phyloP scores from a whole-genome alignment of 2,888 invertebrate genomes.

The Epirrita christyi region DNA sequence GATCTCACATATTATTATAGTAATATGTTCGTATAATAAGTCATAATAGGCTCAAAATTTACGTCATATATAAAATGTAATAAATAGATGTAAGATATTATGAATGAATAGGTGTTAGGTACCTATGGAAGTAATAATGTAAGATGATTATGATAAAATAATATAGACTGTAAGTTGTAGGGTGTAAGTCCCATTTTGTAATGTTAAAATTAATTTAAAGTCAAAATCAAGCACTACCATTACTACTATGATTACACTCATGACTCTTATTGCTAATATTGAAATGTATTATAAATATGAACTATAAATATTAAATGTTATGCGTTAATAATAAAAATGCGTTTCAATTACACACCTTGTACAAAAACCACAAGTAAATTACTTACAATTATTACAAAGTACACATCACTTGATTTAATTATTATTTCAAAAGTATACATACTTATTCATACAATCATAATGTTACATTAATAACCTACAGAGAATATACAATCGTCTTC shows the following conservation, averaged over 20 bases:
- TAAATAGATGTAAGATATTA: constrained; percentile 68
- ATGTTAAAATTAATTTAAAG: constrained; percentile 77
- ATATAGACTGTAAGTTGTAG: constrained; percentile 58
- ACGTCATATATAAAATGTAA: constrained; percentile 68
- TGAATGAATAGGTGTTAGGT: constrained; percentile 49
- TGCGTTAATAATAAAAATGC: constrained; percentile 86
- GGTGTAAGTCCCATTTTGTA: constrained; percentile 81
- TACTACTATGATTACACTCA: constrained; percentile 83
- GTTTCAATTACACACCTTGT: constrained; percentile 58
- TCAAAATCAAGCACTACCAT: constrained; percentile 80
- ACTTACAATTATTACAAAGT: neutral
- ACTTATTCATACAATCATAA: no score
- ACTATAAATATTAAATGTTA: constrained; percentile 88
- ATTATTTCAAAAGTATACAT: no score
- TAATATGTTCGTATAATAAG: constrained; percentile 54
- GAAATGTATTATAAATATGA: constrained; percentile 85
- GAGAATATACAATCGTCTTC: no score
- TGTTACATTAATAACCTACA: no score
- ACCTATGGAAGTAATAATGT: constrained; percentile 45
- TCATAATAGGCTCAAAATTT: constrained; percentile 79
- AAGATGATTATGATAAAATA: constrained; percentile 64
- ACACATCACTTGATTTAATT: no score
- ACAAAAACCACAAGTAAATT: neutral
- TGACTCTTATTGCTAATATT: constrained; percentile 83
- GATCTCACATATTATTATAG: constrained; percentile 58